A percentile compares a stretch with the other conserved stretches of the same genome.
phyloP scores from a whole-genome alignment of 2,797 vertebrate genomes.

The Antrozous pallidus region DNA sequence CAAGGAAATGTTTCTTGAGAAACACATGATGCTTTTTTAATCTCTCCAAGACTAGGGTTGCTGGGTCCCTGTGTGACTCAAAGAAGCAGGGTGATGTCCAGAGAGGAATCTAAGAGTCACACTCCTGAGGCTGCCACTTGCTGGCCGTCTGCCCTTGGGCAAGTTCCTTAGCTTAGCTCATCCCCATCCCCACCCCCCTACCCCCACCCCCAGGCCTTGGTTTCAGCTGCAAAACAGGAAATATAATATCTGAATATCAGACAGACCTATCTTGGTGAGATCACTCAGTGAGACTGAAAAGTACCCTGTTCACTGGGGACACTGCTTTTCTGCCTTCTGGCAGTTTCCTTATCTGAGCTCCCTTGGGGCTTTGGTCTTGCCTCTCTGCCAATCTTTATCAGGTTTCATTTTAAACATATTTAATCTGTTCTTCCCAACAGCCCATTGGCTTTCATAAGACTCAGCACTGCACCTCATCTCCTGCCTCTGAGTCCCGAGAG shows the following conservation, averaged over 20 bases:
- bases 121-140: accelerated
- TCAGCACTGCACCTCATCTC: accelerated
- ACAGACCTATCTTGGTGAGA: background rate
- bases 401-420: background rate
- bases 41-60: accelerated
- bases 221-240: background rate
- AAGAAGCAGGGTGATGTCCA: too few relatives aligned
- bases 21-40: background rate
- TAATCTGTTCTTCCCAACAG: background rate
- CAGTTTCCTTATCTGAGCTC: background rate
- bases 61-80: background rate
- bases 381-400: accelerated
- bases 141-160: background rate
- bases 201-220: too few relatives aligned
- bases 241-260: background rate
- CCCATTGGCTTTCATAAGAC: background rate
- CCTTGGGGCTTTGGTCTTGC: background rate
- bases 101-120: background rate
- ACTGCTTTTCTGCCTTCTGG: background rate
- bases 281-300: background rate
- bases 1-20: background rate
- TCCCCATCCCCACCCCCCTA: accelerated
- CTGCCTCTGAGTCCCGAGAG: background rate
- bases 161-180: background rate
- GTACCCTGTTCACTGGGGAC: accelerated